Conservation (phyloP, 2,888 invertebrate species). For the Bombylius discolor region DNA sequence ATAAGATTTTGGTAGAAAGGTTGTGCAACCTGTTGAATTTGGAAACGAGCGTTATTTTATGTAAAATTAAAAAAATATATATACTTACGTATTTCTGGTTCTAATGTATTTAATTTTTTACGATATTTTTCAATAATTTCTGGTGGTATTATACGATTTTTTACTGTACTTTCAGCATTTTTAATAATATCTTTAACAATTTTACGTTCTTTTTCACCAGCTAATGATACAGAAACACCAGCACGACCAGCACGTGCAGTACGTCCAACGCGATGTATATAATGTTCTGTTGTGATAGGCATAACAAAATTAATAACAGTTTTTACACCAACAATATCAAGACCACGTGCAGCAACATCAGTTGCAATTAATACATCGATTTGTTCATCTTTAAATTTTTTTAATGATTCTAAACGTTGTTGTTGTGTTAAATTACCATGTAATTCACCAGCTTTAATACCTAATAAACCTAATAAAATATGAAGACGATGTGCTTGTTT, state of each 20-base stretch:
- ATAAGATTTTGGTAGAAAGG: too few species aligned
- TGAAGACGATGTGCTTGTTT: constrained; percentile 89
- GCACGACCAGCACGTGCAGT: constrained; percentile 91
- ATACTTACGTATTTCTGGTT: constrained; percentile 57
- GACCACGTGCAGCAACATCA: constrained; percentile 80
- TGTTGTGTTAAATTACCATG: constrained; percentile 96
- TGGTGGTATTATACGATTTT: constrained; percentile 72
- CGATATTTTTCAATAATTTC: constrained; percentile 84
- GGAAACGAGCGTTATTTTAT: background rate
- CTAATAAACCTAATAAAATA: constrained; percentile 78
- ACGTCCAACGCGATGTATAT: constrained; percentile 89
- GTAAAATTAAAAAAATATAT: too few species aligned
- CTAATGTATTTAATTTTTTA: constrained; percentile 55
- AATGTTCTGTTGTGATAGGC: constrained; percentile 89
- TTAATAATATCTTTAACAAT: constrained; percentile 87
- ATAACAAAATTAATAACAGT: constrained; percentile 95
- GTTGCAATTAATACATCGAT: constrained; percentile 85
- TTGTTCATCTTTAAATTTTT: constrained; percentile 73
- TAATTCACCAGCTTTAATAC: constrained; percentile 74
- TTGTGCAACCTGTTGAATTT: too few species aligned
- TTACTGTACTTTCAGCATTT: constrained; percentile 70
- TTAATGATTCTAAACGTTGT: constrained; percentile 79
- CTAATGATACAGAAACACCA: constrained; percentile 88
- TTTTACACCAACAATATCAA: constrained; percentile 94
- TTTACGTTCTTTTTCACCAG: constrained; percentile 83